phyloP scores from a whole-genome alignment of 1,140 invertebrate genomes.

The Sinonovacula constricta region DNA sequence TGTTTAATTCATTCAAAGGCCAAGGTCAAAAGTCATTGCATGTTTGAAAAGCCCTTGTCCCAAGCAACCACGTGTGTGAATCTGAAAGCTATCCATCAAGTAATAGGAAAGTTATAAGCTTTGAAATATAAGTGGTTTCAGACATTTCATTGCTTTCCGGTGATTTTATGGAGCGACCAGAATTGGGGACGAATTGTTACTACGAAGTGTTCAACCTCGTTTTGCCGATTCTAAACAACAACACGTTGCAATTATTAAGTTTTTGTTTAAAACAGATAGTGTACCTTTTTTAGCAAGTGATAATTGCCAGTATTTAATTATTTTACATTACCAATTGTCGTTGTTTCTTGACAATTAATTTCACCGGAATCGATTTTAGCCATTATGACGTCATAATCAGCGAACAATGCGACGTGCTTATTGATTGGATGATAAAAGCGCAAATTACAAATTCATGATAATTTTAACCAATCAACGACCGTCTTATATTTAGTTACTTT shows the following conservation, averaged over 20 bases:
- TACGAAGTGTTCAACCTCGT: conserved; percentile 31
- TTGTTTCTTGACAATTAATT: conserved; percentile 34
- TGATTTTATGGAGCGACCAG: conserved; percentile 30
- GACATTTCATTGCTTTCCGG: conserved; percentile 29
- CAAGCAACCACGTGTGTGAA: neutral
- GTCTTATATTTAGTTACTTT: conserved; percentile 20
- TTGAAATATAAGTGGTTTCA: conserved; percentile 27
- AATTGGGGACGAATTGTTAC: conserved; percentile 33
- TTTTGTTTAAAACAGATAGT: conserved; percentile 29
- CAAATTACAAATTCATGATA: conserved; percentile 23
- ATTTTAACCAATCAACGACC: conserved; percentile 19
- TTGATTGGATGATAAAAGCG: conserved; percentile 27
- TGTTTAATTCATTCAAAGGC: conserved; percentile 10
- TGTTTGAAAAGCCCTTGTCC: conserved; percentile 1
- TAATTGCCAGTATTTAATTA: conserved; percentile 34
- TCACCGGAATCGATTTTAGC: conserved; percentile 29
- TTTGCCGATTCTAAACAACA: conserved; percentile 31
- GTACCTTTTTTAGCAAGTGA: conserved; percentile 30
- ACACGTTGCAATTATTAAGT: conserved; percentile 34
- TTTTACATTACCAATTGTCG: conserved; percentile 26
- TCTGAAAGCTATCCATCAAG: neutral
- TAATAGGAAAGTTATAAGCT: conserved; percentile 4
- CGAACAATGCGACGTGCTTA: conserved; percentile 30
- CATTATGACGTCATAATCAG: conserved; percentile 27
- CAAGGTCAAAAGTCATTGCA: conserved; percentile 3